Evolutionary conservation across 2,113 vertebrate species (phyloP).

Genomic region (Passer domesticus): DNA sequence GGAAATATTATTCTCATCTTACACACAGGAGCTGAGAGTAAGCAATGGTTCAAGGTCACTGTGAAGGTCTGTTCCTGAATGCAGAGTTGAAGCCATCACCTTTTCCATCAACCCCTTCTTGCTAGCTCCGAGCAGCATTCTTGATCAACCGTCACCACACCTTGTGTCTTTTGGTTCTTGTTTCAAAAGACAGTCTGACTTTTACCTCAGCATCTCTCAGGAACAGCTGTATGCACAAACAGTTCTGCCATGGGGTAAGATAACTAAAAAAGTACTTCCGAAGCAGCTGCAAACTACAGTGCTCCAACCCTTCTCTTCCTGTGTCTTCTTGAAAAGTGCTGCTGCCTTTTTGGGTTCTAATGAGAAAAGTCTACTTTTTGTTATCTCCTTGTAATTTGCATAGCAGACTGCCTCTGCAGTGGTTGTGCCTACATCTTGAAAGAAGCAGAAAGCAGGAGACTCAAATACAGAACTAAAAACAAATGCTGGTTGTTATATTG

Average conservation of each 20-base stretch:
- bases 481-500: neutral
- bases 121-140: neutral
- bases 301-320: neutral
- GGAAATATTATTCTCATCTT: neutral
- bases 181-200: neutral
- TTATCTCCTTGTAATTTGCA: neutral
- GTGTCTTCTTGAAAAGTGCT: neutral
- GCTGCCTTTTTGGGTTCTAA: neutral
- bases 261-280: neutral
- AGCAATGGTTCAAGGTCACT: neutral
- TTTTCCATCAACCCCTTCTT: neutral
- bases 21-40: neutral
- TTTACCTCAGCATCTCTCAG: neutral
- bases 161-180: neutral
- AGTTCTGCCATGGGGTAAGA: neutral
- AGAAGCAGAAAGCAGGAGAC: neutral
- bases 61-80: neutral
- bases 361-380: neutral
- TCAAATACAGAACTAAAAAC: neutral
- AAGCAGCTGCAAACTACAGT: neutral
- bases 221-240: neutral
- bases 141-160: neutral
- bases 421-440: neutral
- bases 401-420: neutral
- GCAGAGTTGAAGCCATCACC: neutral